A percentile compares a stretch with the other conserved stretches of the same genome.
Evolutionary conservation across 2,888 invertebrate genomes (phyloP).

Genomic region (Orthosia gothica): DNA sequence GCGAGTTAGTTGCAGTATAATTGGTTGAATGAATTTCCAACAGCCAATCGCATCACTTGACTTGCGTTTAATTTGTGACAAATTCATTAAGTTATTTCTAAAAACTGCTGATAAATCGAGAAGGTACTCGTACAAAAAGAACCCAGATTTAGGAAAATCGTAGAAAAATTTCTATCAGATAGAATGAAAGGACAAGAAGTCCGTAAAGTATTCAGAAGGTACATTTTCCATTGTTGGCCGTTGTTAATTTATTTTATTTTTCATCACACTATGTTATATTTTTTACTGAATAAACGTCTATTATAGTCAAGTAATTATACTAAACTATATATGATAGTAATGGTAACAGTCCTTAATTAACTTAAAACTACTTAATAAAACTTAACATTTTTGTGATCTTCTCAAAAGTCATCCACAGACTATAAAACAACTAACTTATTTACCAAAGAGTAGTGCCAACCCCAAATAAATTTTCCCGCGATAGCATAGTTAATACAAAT

Average conservation of each 20-base stretch:
- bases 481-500: conserved; percentile 77
- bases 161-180: too few relatives aligned
- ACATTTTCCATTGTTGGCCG: background rate
- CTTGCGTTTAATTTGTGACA: too few relatives aligned
- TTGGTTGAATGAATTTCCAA: too few relatives aligned
- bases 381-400: background rate
- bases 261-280: background rate
- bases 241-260: background rate
- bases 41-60: too few relatives aligned
- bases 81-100: too few relatives aligned
- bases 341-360: background rate
- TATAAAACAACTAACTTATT: conserved; percentile 44
- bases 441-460: conserved; percentile 60
- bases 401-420: conserved; percentile 23
- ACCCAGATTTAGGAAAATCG: background rate
- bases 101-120: background rate
- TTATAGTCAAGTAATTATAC: background rate
- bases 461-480: conserved; percentile 56
- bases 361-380: conserved; percentile 14
- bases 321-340: background rate
- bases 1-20: too few relatives aligned
- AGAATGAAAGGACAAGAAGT: background rate
- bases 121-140: background rate
- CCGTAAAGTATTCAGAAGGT: too few relatives aligned
- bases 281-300: background rate